These are phyloP conservation scores for Anthopleura sola DNA, from an alignment of 64 coral and sea anemone species.

Conservation along the genomic window DNA sequence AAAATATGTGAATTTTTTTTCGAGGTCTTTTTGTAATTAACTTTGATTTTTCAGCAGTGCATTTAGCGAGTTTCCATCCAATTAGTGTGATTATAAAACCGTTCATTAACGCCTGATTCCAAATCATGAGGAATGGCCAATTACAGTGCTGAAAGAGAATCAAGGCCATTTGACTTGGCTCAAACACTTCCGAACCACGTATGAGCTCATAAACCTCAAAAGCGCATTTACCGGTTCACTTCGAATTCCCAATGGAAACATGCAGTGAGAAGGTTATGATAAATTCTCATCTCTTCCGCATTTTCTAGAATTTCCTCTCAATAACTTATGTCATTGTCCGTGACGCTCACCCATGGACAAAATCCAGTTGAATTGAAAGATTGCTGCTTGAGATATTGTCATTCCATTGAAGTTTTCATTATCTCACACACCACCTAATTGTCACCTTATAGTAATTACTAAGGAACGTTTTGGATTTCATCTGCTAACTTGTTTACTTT, in stretches of 20 bases:
- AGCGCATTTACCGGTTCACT: not conserved
- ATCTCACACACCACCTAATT: not conserved
- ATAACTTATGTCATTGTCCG: not conserved
- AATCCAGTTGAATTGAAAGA: not conserved
- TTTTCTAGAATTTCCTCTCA: not conserved
- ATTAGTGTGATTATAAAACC: not conserved
- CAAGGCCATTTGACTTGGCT: not conserved
- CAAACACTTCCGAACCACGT: not conserved
- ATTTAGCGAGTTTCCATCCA: not conserved
- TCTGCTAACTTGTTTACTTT: slow-evolving; percentile 13
- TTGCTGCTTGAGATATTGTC: not conserved
- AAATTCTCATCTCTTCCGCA: not conserved
- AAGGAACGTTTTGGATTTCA: not conserved
- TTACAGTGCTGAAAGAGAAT: not conserved
- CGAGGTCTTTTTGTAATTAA: not conserved
- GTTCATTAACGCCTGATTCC: not conserved
- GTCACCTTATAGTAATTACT: not conserved
- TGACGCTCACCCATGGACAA: not conserved
- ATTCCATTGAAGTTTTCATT: not conserved
- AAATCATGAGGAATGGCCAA: not conserved
- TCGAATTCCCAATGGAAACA: not conserved
- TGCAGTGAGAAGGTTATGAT: not conserved
- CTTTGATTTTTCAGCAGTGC: not conserved
- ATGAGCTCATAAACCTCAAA: not conserved
- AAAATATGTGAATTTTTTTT: not conserved